These are phyloP conservation scores for Alosa sapidissima DNA, from an alignment of 2,797 vertebrate genomes.

Conservation along the genomic window DNA sequence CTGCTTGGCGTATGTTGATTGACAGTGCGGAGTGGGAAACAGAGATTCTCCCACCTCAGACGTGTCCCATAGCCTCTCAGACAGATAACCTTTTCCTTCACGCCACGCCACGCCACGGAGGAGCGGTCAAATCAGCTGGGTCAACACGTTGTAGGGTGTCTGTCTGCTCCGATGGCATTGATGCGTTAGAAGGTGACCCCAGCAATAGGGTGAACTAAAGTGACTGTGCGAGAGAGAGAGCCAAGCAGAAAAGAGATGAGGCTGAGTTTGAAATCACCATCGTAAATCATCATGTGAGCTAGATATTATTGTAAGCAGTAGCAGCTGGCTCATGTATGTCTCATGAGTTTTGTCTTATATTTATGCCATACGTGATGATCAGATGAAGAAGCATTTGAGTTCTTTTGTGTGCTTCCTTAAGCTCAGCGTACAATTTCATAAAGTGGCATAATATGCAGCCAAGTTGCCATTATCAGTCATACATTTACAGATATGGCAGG, in stretches of 20 bases:
- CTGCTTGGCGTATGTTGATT: slow-evolving; percentile 33
- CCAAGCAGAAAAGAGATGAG: neutral
- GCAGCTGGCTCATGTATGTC: neutral
- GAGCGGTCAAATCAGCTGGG: slow-evolving; percentile 41
- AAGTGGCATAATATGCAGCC: neutral
- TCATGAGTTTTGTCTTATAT: neutral
- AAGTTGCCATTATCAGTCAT: neutral
- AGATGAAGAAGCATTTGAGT: neutral
- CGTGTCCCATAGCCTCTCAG: slow-evolving; percentile 37
- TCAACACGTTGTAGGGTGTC: slow-evolving; percentile 36
- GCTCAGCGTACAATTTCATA: neutral
- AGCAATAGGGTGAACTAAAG: neutral
- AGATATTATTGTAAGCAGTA: neutral
- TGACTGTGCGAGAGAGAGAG: neutral
- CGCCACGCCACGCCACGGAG: slow-evolving; percentile 23
- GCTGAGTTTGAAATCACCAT: neutral
- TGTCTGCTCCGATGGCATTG: slow-evolving; percentile 47
- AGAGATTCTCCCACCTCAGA: slow-evolving; percentile 40
- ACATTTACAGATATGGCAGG: neutral
- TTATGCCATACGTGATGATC: neutral
- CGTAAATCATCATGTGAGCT: neutral
- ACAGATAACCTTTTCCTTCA: slow-evolving; percentile 59
- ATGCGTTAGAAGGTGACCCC: slow-evolving; percentile 45
- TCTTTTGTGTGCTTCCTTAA: neutral
- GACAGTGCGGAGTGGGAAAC: slow-evolving; percentile 43